Evolutionary conservation across 2,888 invertebrate genomes (phyloP).

Genomic region (Blera fallax): DNA sequence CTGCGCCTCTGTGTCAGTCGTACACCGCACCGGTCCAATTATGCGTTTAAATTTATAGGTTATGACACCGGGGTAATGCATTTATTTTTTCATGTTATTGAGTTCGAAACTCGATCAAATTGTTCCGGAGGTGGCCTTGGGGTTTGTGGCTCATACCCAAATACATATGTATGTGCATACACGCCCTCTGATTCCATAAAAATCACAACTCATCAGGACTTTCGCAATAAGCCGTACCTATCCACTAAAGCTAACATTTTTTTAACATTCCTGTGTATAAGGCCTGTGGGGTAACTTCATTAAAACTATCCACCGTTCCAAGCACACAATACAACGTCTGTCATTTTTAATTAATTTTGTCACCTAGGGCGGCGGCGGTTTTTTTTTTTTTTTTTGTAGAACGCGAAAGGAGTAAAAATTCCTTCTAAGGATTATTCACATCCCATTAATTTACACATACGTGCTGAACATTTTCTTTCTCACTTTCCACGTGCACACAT

Average conservation of each 20-base stretch:
- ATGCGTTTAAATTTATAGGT: constrained; percentile 20
- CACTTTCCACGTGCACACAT: constrained; percentile 1
- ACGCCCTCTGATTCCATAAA: neutral
- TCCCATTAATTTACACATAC: constrained; percentile 36
- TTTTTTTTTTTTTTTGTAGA: neutral
- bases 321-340: constrained; percentile 2
- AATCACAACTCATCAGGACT: neutral
- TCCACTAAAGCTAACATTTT: neutral
- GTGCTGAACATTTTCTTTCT: constrained; percentile 25
- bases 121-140: neutral
- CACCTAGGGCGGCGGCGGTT: constrained; percentile 1
- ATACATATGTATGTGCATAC: neutral
- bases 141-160: neutral
- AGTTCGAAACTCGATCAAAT: neutral
- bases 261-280: neutral
- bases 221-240: neutral
- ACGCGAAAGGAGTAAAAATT: constrained; percentile 19
- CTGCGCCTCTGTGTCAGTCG: constrained; percentile 14
- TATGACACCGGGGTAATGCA: neutral
- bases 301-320: neutral
- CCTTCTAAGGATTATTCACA: constrained; percentile 23
- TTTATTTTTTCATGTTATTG: neutral
- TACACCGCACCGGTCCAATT: constrained; percentile 1
- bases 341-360: constrained; percentile 48
- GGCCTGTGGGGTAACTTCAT: neutral